Conservation (phyloP, 2,888 invertebrate genomes). For the Perizoma flavofasciatum region DNA sequence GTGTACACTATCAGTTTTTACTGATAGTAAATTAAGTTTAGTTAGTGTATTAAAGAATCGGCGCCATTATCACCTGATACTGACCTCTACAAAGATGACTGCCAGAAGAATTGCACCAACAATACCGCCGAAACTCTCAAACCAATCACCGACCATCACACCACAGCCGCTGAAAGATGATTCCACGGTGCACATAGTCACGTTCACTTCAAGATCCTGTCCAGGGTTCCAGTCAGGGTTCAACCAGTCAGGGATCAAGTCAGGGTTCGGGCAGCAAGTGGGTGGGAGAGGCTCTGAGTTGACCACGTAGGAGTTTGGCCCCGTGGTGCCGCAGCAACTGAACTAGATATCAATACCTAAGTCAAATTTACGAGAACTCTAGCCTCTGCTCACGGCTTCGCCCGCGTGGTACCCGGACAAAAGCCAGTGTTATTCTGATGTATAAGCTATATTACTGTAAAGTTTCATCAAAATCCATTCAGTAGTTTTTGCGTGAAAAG, state of each 20-base stretch:
- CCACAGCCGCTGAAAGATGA: constrained; percentile 54
- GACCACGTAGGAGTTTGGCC: constrained; percentile 47
- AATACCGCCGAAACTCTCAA: constrained; percentile 52
- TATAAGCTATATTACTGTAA: too few species aligned
- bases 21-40: too few species aligned
- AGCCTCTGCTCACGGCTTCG: too few species aligned
- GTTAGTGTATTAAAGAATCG: neutral
- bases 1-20: too few species aligned
- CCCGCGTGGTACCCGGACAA: too few species aligned
- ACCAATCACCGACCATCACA: constrained; percentile 45
- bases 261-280: constrained; percentile 50
- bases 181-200: neutral
- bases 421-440: too few species aligned
- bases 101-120: constrained; percentile 49
- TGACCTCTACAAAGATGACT: constrained; percentile 60
- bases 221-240: too few species aligned
- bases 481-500: too few species aligned
- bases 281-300: constrained; percentile 41
- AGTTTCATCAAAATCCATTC: too few species aligned
- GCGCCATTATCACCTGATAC: neutral
- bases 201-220: neutral
- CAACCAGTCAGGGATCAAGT: neutral
- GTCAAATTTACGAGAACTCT: too few species aligned
- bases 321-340: constrained; percentile 63
- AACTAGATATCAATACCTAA: constrained; percentile 48